These are phyloP conservation scores for Lasiommata megera DNA, from an alignment of 2,888 invertebrate genomes.

Conservation along the genomic window DNA sequence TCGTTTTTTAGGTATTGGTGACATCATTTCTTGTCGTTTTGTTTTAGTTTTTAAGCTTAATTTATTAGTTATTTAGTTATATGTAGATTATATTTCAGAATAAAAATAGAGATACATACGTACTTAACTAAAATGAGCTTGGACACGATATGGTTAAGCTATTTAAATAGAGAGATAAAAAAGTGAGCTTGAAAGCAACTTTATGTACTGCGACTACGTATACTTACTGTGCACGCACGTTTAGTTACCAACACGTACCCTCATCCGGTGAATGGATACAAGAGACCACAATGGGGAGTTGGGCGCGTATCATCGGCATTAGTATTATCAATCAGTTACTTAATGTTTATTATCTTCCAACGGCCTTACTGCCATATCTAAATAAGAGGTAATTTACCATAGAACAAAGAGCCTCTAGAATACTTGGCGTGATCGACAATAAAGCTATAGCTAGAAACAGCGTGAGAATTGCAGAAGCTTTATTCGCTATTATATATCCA, in stretches of 20 bases:
- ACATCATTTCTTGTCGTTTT: too few relatives aligned
- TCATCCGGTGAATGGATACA: slow-evolving; percentile 36
- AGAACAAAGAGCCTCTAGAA: slow-evolving; percentile 14
- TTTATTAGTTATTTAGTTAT: too few relatives aligned
- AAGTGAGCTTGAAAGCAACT: too few relatives aligned
- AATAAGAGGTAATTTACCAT: slow-evolving; percentile 33
- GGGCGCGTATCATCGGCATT: slow-evolving; percentile 34
- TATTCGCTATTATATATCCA: neutral
- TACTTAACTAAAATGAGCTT: too few relatives aligned
- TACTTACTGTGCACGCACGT: neutral
- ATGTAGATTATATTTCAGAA: too few relatives aligned
- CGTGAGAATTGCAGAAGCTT: slow-evolving; percentile 2
- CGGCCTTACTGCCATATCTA: slow-evolving; percentile 34
- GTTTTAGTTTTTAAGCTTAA: too few relatives aligned
- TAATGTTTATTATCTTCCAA: slow-evolving; percentile 40
- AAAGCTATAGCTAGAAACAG: slow-evolving; percentile 2
- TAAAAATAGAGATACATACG: too few relatives aligned
- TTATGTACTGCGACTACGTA: neutral
- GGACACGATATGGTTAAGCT: too few relatives aligned
- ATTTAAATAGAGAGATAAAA: too few relatives aligned
- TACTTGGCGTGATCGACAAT: slow-evolving; percentile 11
- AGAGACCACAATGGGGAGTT: slow-evolving; percentile 23
- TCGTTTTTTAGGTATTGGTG: too few relatives aligned
- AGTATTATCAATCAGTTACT: slow-evolving; percentile 40
- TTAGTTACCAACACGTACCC: neutral